Base-by-base conservation (phyloP, 2,888 invertebrate species). In the Ommatoiulus sabulosus region DNA sequence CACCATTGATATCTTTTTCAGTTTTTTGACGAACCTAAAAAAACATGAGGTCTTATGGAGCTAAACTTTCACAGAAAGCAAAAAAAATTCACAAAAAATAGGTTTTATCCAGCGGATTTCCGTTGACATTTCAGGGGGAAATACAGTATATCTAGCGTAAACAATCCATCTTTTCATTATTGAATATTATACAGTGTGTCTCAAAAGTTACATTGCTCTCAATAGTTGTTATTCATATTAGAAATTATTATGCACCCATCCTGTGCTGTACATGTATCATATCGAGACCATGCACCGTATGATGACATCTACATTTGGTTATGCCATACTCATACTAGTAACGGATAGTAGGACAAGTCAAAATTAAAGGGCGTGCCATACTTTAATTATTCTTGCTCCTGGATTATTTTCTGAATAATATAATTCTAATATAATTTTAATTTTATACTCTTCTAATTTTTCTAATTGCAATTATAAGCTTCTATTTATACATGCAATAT, bases 71-170 rank as follows among this genome's bases (percentile, higher is more conserved):
- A 80, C 35, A 72, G 10, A 72, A 24, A 24, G 24, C 20, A 35
- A 80, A 80, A 80, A 80, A 80, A 8, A 24, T 1, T 20, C 17
- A n/a, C 15, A 24, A 80, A 35, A 80, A 35, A 12, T 52, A 15
- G 17, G 4, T 12, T 15, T 80, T 12, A 80, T 80, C 24, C 80
- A 24, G 24, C 24, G 80, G 80, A 80, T 80, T 80, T 80, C 80
- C 80, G 80, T 35, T 80, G 80, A 15, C 80, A 80, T 80, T 80
- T 80, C 35, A 63, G 8, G 80, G 35, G 80, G 10, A 35, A 80
- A 80, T 15, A 35, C 35, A 35, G 35, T 35, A 80, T 80, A 35
- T 80, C 24, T 35, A 80, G 12, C 15, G 80, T 35, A 80, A 80
- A 80, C 80, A 80, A 35, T 12, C 12, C 5, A 52, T 35, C 1